Conservation (phyloP, 1,140 invertebrate species). For the Drosophila kurseongensis region DNA sequence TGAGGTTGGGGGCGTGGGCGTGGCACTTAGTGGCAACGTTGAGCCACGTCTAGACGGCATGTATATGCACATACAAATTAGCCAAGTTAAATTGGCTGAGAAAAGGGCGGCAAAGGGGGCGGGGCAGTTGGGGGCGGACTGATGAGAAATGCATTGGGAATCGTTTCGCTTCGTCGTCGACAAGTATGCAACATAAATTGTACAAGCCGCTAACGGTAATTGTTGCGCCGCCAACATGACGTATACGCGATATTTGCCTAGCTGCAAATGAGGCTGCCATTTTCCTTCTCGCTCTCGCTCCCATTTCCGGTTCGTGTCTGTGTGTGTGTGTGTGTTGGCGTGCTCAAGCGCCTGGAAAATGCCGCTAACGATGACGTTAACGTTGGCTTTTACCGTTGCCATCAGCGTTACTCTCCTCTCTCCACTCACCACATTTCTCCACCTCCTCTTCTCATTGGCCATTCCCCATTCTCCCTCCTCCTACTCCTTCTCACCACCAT, state of each 20-base stretch:
- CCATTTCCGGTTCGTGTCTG: slow-evolving; percentile 2
- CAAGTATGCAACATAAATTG: slow-evolving; percentile 69
- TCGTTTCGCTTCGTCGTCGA: slow-evolving; percentile 17
- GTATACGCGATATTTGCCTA: slow-evolving; percentile 76
- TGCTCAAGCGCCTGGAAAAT: slow-evolving; percentile 80
- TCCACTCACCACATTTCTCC: background rate
- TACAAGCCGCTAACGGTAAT: slow-evolving; percentile 75
- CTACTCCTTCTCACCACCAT: background rate
- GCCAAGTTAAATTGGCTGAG: slow-evolving; percentile 52
- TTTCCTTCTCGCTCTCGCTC: background rate
- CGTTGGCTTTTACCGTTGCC: slow-evolving; percentile 38
- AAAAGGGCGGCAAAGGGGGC: background rate
- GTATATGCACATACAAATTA: slow-evolving; percentile 36
- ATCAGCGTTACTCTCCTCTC: background rate
- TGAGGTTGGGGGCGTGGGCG: slow-evolving; percentile 24
- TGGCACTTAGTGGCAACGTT: slow-evolving; percentile 14
- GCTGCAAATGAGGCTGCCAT: slow-evolving; percentile 58
- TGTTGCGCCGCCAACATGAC: slow-evolving; percentile 72
- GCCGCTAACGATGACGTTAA: slow-evolving; percentile 74
- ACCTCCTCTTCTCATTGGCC: background rate
- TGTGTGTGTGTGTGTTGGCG: slow-evolving; percentile 20
- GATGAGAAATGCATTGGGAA: slow-evolving; percentile 38
- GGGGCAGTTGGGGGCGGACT: background rate
- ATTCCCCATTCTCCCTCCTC: background rate
- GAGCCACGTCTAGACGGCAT: slow-evolving; percentile 37